Conservation (phyloP, 2,888 invertebrate species). For the Bugula neritina region DNA sequence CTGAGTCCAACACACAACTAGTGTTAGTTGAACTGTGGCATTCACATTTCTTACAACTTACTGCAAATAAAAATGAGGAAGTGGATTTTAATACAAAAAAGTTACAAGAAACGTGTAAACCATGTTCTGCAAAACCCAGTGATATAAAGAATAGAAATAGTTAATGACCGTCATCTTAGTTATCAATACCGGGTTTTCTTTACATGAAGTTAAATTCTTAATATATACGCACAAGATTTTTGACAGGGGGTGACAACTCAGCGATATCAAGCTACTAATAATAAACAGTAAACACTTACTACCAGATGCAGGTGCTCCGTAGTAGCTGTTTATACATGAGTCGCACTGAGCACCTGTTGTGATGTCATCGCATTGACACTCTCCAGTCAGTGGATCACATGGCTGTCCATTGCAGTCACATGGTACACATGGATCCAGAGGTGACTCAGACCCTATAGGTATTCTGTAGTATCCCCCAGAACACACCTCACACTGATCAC, state of each 20-base stretch:
- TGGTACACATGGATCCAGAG: background rate
- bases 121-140: constrained; percentile 55
- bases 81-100: background rate
- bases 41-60: background rate
- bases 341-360: constrained; percentile 62
- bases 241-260: no score
- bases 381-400: constrained; percentile 14
- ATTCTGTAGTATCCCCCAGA: background rate
- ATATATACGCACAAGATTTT: no score
- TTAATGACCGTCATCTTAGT: no score
- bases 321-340: constrained; percentile 84
- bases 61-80: background rate
- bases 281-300: no score
- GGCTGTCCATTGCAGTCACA: constrained; percentile 62
- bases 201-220: no score
- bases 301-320: constrained; percentile 78
- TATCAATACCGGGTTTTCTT: no score
- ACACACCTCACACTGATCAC: constrained; percentile 7
- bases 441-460: background rate
- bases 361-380: background rate
- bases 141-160: no score
- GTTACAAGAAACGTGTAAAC: background rate
- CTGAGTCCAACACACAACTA: background rate
- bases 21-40: constrained; percentile 11
- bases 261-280: no score